Base-by-base conservation (phyloP, 1,140 invertebrate genomes). In the Drosophila tropicalis region DNA sequence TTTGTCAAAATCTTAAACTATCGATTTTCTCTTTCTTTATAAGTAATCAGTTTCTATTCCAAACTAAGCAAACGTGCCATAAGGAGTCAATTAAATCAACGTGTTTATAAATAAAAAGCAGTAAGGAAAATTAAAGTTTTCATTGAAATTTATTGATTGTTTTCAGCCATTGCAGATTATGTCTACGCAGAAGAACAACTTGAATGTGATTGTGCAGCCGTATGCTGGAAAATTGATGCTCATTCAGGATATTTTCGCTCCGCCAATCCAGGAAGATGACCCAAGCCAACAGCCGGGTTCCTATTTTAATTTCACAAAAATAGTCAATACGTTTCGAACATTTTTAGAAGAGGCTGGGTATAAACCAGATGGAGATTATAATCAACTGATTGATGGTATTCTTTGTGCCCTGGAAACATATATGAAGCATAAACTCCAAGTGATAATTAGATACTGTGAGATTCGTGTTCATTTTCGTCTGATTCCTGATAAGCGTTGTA, bases 371-470 rank as follows among this genome's bases (percentile, higher is more conserved):
- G 32, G 44, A 0, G 12, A 39, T 39, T 44, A 57, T 0, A 64
- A 73, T 0, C 22, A 41, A 0, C 25, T 83, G 0, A 39, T 86
- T 9, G 67, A 87, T 5, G 67, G 40, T 0, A 25, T 87, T 13
- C 39, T 86, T 15, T 17, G 64, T 4, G 82, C 75, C 3, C 5
- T 87, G 63, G 76, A 82, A 9, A 73, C 79, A 25, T 86, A 76
- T 15, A 72, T 87, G 67, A 70, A 76, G 17, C 3, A 47, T 2
- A n/a, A 70, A 4, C 6, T 76, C 0, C 19, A 22, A 1, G 54
- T 36, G 0, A 36, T 63, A 0, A 55, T 86, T 1, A 72, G 76
- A 2, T 2, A 67, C 1, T 79, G 79, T 40, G 72, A 83, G 3
- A 69, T 87, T 13, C 82, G 82, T 0, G 56, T 61, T 0, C 64